Evolutionary conservation across 2,113 vertebrate species (phyloP), one percentile per base, ranked within the genome.

Genomic region (Alaudala cheleensis): DNA sequence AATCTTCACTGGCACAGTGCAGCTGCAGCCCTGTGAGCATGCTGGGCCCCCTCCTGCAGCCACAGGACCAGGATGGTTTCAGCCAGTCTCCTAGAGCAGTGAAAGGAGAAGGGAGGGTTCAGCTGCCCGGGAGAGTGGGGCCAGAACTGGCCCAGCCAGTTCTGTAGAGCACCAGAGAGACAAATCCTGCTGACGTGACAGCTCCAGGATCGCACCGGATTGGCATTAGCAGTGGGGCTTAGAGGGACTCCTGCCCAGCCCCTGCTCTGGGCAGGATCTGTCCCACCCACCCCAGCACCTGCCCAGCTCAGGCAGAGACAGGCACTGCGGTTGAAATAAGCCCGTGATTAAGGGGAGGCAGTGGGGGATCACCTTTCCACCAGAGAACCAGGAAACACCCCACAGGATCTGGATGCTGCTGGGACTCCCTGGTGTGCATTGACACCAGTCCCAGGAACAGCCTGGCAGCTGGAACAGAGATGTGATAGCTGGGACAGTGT

Each of bases 191-290:
- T 88, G 85, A 64, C 3, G 0, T 37, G 66, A 72, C 21, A 34
- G 82, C 64, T 71, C 87, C 0, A 0, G 92, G 44, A 71, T 78
- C 6, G 0, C 42, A 71, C 12, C 0, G 0, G 62, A 26, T 42
- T 1, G 3, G 66, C 33, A n/a, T 25, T 44, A 82, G 62, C 20
- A 49, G 8, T 1, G 3, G 37, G 58, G 42, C 26, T 92, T 85
- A 58, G 62, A 60, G 25, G 40, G 70, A 88, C 28, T 82, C 66
- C 53, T 44, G 51, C 40, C 76, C 77, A 31, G 45, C 58, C 58
- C 49, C 71, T 71, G 88, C 92, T 83, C 37, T 1, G 0, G 71
- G 72, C 51, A 78, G 58, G 39, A 73, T 33, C 39, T 1, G 0
- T 85, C 71, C 71, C 39, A 53, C 40, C 49, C 49, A 60, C 18